Evolutionary conservation across 2,888 invertebrate genomes (phyloP).

Genomic region (Cartodere bifasciata): DNA sequence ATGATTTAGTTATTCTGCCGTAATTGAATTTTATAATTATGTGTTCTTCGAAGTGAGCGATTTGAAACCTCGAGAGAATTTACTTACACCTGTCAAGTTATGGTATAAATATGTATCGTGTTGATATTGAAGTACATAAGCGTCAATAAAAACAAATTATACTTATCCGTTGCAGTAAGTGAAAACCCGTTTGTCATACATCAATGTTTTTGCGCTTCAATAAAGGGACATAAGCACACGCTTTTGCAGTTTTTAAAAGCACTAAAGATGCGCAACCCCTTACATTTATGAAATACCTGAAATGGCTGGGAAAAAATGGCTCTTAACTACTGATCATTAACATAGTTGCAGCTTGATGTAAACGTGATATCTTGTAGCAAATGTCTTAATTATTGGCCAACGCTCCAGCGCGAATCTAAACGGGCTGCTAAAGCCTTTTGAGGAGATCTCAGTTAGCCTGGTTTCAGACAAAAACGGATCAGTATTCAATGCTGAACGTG

Average conservation of each 20-base stretch:
- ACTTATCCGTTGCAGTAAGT: slow-evolving; percentile 18
- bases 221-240: slow-evolving; percentile 27
- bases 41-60: too few species aligned
- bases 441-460: slow-evolving; percentile 31
- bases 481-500: slow-evolving; percentile 30
- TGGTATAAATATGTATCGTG: too few species aligned
- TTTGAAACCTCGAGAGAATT: too few species aligned
- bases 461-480: slow-evolving; percentile 28
- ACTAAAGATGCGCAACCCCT: slow-evolving; percentile 10
- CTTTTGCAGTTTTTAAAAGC: slow-evolving; percentile 21
- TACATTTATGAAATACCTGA: slow-evolving; percentile 27
- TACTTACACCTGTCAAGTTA: too few species aligned
- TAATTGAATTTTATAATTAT: too few species aligned
- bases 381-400: slow-evolving; percentile 36
- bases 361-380: slow-evolving; percentile 35
- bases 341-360: slow-evolving; percentile 36
- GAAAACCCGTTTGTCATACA: slow-evolving; percentile 27
- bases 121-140: too few species aligned
- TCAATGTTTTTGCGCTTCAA: slow-evolving; percentile 25
- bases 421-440: slow-evolving; percentile 36
- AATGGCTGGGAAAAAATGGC: slow-evolving; percentile 30
- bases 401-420: slow-evolving; percentile 35
- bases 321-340: slow-evolving; percentile 32
- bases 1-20: too few species aligned
- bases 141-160: slow-evolving; percentile 14